Evolutionary conservation across 2,888 invertebrate species (phyloP), one percentile per base, ranked within the genome.

Genomic region (Diaperis boleti): DNA sequence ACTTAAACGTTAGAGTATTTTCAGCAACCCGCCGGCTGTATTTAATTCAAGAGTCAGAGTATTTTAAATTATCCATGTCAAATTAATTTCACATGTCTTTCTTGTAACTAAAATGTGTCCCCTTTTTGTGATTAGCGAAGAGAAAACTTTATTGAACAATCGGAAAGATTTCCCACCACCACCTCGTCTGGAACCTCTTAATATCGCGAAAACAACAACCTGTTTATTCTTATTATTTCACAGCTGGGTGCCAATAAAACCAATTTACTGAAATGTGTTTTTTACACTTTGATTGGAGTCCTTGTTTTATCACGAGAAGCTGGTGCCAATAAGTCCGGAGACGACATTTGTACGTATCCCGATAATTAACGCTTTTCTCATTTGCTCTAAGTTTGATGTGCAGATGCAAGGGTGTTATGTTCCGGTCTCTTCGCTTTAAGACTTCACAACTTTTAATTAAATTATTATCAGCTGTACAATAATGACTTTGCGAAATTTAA

Each of bases 281-380:
- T 33, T 33, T 33, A 33, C 33, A 33, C 13, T 33, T 33, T 33
- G 33, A 39, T 39, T 17, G 39, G 18, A 39, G 39, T 15, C 39
- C 14, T 44, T 44, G 22, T 47, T 47, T 29, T 11, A 47, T 47
- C 26, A 7, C 15, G 29, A 26, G 17, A 47, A 47, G 3, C 29
- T 31, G 47, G 47, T 47, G 47, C 47, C 47, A 47, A 26, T 47
- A 11, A 26, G 47, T 47, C 47, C 47, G 47, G 47, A 47, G 29
- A 11, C 47, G 31, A 26, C 11, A 11, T 39, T 47, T 4, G 47
- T 31, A 47, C 31, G 29, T 47, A 26, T 47, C 22, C 20, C 22
- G 22, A 44, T 44, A 44, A 44, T 20, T 44, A 44, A 20, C 44
- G 33, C 33, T 33, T 31, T 20, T 26, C 26, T 26, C 26, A 26